phyloP scores from a whole-genome alignment of 1,140 invertebrate species.

The Diplogasteroides magnus region DNA sequence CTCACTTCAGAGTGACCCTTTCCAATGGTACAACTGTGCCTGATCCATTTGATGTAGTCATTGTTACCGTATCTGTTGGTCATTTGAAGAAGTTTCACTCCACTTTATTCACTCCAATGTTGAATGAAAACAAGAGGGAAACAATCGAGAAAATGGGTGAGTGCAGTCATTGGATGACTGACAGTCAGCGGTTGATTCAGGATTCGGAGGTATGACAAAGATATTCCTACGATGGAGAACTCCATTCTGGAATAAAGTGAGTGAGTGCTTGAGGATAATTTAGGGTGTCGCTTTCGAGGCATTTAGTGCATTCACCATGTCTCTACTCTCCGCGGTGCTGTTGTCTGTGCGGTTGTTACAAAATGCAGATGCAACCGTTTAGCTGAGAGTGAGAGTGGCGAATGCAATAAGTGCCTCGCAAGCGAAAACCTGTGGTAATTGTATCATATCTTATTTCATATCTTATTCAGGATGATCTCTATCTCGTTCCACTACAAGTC shows the following conservation, averaged over 20 bases:
- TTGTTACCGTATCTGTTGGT: conserved; percentile 32
- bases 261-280: neutral
- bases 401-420: no score
- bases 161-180: neutral
- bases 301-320: no score
- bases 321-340: no score
- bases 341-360: no score
- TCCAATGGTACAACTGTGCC: neutral
- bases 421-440: no score
- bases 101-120: conserved; percentile 17
- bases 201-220: conserved; percentile 26
- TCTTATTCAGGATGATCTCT: conserved; percentile 1
- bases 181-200: neutral
- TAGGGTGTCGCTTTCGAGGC: no score
- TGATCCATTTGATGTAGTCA: conserved; percentile 28
- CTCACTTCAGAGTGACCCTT: neutral
- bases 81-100: conserved; percentile 29
- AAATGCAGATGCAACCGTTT: no score
- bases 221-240: conserved; percentile 25
- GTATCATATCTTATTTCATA: no score
- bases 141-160: conserved; percentile 26
- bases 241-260: conserved; percentile 23
- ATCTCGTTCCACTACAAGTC: conserved; percentile 17
- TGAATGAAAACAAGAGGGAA: conserved; percentile 14
- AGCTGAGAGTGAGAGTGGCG: no score